Percentiles rank a stretch among this genome's conserved stretches.
Evolutionary conservation across 2,113 vertebrate species (phyloP).

Genomic region (Collichthys lucidus): DNA sequence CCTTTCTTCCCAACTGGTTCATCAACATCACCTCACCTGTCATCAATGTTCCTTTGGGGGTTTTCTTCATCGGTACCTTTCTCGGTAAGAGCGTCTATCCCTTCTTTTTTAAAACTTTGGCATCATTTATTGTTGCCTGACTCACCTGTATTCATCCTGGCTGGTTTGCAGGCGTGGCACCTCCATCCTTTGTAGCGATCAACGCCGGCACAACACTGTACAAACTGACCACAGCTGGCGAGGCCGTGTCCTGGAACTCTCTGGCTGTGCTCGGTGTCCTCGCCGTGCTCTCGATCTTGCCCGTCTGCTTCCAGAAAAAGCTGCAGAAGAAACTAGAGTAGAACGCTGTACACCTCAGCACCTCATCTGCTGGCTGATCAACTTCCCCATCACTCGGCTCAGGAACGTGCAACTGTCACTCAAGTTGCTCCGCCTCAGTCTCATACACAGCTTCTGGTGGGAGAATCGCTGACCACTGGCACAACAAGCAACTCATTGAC

Average conservation of each 20-base stretch:
- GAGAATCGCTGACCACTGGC: conserved; percentile 12
- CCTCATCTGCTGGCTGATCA: conserved; percentile 50
- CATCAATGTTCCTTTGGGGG: conserved; percentile 96
- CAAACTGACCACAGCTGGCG: conserved; percentile 97
- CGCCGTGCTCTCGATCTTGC: conserved; percentile 94
- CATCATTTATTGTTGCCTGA: neutral
- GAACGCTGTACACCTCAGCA: conserved; percentile 56
- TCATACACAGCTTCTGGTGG: conserved; percentile 29
- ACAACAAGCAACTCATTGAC: conserved; percentile 33
- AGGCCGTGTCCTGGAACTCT: conserved; percentile 98
- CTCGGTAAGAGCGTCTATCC: conserved; percentile 87
- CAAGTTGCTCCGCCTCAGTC: conserved; percentile 33
- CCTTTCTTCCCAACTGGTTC: conserved; percentile 99
- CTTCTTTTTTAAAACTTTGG: neutral
- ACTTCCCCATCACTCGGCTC: conserved; percentile 74
- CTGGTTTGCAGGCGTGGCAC: conserved; percentile 90
- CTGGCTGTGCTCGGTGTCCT: conserved; percentile 93
- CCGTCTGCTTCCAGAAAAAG: conserved; percentile 95
- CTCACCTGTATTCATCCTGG: conserved; percentile 32
- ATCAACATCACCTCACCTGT: conserved; percentile 99
- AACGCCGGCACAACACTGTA: conserved; percentile 98
- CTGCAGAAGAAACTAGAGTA: conserved; percentile 95
- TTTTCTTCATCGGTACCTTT: conserved; percentile 98
- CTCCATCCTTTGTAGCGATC: conserved; percentile 97
- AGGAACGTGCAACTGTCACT: conserved; percentile 75